A percentile compares a stretch with the other conserved stretches of the same genome.
Evolutionary conservation across 2,888 invertebrate genomes (phyloP).

Genomic region (Rotaria macrura): DNA sequence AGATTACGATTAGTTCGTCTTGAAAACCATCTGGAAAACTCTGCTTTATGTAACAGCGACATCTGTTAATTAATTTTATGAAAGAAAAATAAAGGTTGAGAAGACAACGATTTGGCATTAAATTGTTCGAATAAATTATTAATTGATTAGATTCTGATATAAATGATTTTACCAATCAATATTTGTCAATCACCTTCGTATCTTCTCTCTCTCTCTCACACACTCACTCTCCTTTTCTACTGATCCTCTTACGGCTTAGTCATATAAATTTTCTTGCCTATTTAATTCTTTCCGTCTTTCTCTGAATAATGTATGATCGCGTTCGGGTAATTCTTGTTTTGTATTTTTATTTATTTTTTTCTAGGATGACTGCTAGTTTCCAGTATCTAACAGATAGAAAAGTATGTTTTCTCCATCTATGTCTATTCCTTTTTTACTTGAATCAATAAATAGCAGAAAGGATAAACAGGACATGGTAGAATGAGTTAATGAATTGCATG

Average conservation of each 20-base stretch:
- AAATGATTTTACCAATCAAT: not conserved
- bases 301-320: too few species aligned
- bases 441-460: not conserved
- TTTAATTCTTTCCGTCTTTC: too few species aligned
- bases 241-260: not conserved
- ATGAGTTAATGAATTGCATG: constrained; percentile 1
- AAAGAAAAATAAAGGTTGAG: not conserved
- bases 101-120: not conserved
- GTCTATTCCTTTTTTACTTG: not conserved
- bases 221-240: not conserved
- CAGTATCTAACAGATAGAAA: too few species aligned
- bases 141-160: not conserved
- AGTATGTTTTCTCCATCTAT: too few species aligned
- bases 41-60: not conserved
- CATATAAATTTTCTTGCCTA: not conserved
- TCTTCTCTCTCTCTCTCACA: not conserved
- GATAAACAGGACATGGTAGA: not conserved
- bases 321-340: not conserved
- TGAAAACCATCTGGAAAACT: not conserved
- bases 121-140: not conserved
- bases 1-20: not conserved
- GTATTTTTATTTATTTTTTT: not conserved
- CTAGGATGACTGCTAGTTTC: not conserved
- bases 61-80: not conserved
- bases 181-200: not conserved